These are phyloP conservation scores for human (Homo sapiens) DNA, from an alignment of 2,113 vertebrate species.

Conservation along the genomic window DNA sequence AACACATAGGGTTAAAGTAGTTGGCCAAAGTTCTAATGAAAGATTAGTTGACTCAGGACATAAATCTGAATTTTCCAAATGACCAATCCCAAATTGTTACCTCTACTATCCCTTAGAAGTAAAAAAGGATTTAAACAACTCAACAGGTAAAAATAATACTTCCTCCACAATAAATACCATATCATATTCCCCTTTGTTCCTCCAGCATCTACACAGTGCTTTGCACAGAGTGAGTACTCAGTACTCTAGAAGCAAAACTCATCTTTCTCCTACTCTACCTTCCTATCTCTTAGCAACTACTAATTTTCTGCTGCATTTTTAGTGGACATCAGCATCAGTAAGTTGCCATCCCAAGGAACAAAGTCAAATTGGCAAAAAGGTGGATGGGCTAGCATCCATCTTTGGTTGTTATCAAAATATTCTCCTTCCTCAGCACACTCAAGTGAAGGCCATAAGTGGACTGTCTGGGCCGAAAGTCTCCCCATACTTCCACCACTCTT, in stretches of 20 bases:
- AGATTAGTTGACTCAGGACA: conserved; percentile 20
- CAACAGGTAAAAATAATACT: conserved; percentile 26
- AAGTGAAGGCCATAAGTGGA: not conserved
- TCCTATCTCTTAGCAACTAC: not conserved
- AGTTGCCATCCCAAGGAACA: not conserved
- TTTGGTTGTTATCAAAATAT: not conserved
- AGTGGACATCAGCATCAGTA: not conserved
- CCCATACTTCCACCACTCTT: not conserved
- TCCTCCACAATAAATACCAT: not conserved
- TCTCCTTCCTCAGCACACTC: not conserved
- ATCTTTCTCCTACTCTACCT: not conserved
- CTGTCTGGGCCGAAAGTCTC: not conserved
- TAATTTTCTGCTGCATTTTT: not conserved
- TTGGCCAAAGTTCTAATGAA: not conserved
- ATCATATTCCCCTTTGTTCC: not conserved
- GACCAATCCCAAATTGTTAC: not conserved
- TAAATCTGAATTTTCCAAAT: conserved; percentile 50
- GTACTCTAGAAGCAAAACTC: not conserved
- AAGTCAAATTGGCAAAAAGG: not conserved
- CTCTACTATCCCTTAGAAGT: not conserved
- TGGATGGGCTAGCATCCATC: not conserved
- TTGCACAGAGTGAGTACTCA: not conserved
- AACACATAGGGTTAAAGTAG: not conserved
- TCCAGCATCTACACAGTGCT: not conserved
- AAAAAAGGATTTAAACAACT: conserved; percentile 21